phyloP scores from a whole-genome alignment of 2,797 vertebrate genomes.

The Macrochelys suwanniensis region DNA sequence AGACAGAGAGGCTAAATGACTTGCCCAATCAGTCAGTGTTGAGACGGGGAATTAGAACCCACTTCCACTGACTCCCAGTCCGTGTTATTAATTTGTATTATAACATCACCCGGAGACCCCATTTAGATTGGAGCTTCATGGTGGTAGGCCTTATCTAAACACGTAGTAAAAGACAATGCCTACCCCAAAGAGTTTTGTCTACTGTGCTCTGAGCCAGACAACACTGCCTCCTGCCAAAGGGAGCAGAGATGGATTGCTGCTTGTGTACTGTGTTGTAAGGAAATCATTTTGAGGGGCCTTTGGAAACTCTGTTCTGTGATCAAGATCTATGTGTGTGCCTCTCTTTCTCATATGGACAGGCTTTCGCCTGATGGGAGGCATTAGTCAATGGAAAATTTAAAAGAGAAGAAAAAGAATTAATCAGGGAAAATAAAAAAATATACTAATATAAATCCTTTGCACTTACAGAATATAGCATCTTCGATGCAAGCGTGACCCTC shows the following conservation, averaged over 20 bases:
- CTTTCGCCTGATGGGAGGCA: background rate
- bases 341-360: background rate
- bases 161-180: background rate
- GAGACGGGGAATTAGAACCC: too few species aligned
- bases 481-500: background rate
- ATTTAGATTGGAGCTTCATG: background rate
- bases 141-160: background rate
- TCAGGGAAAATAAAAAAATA: background rate
- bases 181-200: background rate
- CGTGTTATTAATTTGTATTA: background rate
- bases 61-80: background rate
- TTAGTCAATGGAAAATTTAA: background rate
- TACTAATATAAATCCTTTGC: background rate
- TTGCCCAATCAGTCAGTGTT: background rate
- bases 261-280: background rate
- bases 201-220: background rate
- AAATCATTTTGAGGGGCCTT: background rate
- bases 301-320: background rate
- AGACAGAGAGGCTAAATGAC: background rate
- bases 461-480: conserved; percentile 1
- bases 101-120: background rate
- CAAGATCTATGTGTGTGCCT: background rate
- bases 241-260: background rate
- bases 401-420: background rate
- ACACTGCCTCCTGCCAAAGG: background rate